A percentile compares a stretch with the other conserved stretches of the same genome.
phyloP scores from a whole-genome alignment of 2,113 vertebrate species.

The Cebidichthys violaceus region DNA sequence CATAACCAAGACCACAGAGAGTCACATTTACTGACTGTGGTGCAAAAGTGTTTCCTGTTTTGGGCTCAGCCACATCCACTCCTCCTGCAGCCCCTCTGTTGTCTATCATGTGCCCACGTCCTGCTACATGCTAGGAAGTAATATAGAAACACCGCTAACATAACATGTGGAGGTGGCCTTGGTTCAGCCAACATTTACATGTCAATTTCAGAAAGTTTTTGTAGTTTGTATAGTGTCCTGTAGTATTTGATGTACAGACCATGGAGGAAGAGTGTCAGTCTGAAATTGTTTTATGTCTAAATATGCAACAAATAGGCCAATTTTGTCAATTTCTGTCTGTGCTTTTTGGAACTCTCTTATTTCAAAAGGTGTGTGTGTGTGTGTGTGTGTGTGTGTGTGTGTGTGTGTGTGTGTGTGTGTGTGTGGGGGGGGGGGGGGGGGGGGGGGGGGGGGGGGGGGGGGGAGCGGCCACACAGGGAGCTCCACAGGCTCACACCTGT shows the following conservation, averaged over 20 bases:
- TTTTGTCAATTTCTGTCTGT: background rate
- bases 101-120: slow-evolving; percentile 40
- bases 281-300: background rate
- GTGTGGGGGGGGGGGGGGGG: too few species aligned
- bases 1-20: slow-evolving; percentile 75
- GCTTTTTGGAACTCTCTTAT: background rate
- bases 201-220: background rate
- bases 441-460: too few species aligned
- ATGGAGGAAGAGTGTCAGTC: background rate
- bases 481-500: slow-evolving; percentile 7
- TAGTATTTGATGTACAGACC: background rate
- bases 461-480: slow-evolving; percentile 14
- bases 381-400: too few species aligned
- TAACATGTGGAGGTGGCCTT: background rate
- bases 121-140: slow-evolving; percentile 28
- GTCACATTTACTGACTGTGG: slow-evolving; percentile 78
- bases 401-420: too few species aligned
- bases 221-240: background rate
- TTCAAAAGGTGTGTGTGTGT: too few species aligned
- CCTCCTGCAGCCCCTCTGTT: slow-evolving; percentile 48
- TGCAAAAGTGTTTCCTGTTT: slow-evolving; percentile 81
- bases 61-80: slow-evolving; percentile 80
- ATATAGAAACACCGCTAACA: slow-evolving; percentile 5
- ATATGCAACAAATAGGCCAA: background rate
- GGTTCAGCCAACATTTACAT: background rate